A percentile compares a stretch with the other conserved stretches of the same genome.
phyloP scores from a whole-genome alignment of 92 coral and sea anemone genomes.

The Micromussa lordhowensis region DNA sequence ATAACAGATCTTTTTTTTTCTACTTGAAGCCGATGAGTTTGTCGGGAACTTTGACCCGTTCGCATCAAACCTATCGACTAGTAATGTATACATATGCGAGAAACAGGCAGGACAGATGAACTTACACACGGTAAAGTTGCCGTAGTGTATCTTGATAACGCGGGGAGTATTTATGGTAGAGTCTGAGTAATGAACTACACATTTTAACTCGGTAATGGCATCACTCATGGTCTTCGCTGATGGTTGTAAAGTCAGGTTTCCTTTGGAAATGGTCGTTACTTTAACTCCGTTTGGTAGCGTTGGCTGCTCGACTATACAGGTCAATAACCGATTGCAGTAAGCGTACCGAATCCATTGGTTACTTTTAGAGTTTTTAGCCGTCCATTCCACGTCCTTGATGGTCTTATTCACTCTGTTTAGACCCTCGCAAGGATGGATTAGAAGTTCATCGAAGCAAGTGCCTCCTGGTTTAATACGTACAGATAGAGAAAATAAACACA shows the following conservation, averaged over 20 bases:
- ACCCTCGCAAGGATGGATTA: background rate
- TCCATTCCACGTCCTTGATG: background rate
- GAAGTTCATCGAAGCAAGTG: background rate
- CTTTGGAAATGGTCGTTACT: background rate
- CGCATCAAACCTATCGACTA: background rate
- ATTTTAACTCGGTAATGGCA: background rate
- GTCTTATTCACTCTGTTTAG: background rate
- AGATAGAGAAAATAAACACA: background rate
- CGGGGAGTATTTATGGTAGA: too few relatives aligned
- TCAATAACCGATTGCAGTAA: background rate
- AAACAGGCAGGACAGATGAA: background rate
- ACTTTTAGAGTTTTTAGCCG: background rate
- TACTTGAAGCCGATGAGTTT: too few relatives aligned
- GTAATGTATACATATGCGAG: background rate
- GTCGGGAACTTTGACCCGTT: background rate
- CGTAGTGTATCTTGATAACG: background rate
- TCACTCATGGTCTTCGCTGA: background rate
- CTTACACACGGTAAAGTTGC: constrained; percentile 16
- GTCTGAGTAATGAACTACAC: background rate
- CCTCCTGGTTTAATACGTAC: background rate
- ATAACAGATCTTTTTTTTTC: too few relatives aligned
- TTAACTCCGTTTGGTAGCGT: background rate
- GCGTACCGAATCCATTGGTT: background rate
- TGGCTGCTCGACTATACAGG: background rate
- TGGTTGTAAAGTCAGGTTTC: background rate